These are phyloP conservation scores for Sphecodes monilicornis DNA, from an alignment of 2,888 invertebrate species.

Conservation along the genomic window DNA sequence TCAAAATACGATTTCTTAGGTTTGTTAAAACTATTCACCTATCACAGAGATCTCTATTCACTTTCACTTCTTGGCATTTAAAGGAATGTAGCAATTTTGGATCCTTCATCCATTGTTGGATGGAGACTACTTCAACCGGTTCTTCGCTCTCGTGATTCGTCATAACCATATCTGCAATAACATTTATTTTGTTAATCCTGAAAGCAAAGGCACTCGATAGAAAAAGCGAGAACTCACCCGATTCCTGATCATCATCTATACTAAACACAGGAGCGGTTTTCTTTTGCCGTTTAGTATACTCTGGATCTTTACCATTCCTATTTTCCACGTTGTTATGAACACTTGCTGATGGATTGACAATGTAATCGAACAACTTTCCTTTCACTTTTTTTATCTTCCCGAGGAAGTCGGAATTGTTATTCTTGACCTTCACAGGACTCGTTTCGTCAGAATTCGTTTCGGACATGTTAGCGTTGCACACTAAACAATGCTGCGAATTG, in stretches of 20 bases:
- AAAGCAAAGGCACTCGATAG: neutral
- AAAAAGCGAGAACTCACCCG: constrained; percentile 78
- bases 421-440: constrained; percentile 79
- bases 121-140: constrained; percentile 91
- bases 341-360: constrained; percentile 92
- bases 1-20: constrained; percentile 7
- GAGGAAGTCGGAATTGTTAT: constrained; percentile 88
- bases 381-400: constrained; percentile 96
- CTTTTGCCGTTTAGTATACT: constrained; percentile 89
- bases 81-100: constrained; percentile 94
- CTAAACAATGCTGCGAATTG: constrained; percentile 91
- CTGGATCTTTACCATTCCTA: constrained; percentile 92
- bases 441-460: constrained; percentile 82
- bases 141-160: constrained; percentile 86
- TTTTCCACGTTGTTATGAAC: constrained; percentile 89
- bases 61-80: constrained; percentile 96
- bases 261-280: constrained; percentile 97
- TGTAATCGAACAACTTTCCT: constrained; percentile 96
- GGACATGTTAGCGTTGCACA: constrained; percentile 88
- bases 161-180: constrained; percentile 81
- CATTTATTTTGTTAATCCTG: neutral
- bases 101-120: constrained; percentile 92
- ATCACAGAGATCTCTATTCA: constrained; percentile 94
- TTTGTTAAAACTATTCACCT: constrained; percentile 82
- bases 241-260: constrained; percentile 94